Conservation (phyloP, 1,140 invertebrate genomes). For the Mya arenaria region DNA sequence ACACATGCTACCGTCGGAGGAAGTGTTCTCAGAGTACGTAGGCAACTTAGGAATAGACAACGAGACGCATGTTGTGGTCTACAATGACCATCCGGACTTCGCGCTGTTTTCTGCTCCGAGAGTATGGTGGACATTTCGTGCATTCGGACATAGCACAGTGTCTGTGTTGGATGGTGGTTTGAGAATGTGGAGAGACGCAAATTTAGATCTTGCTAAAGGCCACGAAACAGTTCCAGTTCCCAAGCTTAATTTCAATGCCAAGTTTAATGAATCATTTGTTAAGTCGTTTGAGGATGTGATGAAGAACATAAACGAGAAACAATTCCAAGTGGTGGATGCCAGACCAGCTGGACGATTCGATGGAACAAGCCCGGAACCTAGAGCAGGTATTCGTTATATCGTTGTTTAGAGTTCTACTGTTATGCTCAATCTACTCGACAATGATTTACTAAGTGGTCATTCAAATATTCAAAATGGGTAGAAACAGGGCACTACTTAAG, state of each 20-base stretch:
- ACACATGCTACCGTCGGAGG: constrained; percentile 72
- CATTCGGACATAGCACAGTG: constrained; percentile 75
- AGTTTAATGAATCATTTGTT: constrained; percentile 62
- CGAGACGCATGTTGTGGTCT: constrained; percentile 77
- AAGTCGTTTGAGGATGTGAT: constrained; percentile 74
- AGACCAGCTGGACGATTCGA: constrained; percentile 71
- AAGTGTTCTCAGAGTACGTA: constrained; percentile 75
- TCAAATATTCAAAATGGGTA: no score
- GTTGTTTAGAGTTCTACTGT: no score
- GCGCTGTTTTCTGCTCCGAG: constrained; percentile 76
- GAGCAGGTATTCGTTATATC: constrained; percentile 65
- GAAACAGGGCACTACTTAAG: no score
- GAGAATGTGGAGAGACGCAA: constrained; percentile 68
- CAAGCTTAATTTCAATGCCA: constrained; percentile 64
- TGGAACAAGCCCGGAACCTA: constrained; percentile 74
- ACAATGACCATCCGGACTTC: constrained; percentile 74
- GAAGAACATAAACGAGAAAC: constrained; percentile 62
- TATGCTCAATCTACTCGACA: no score
- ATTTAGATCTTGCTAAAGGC: constrained; percentile 55
- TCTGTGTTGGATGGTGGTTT: constrained; percentile 78
- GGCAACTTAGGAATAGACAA: constrained; percentile 76
- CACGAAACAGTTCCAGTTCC: not conserved
- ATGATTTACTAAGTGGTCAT: no score
- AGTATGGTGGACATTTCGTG: constrained; percentile 78
- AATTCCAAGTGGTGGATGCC: constrained; percentile 75